Conservation (phyloP, 2,888 invertebrate genomes). For the Alloscopus bannaensis region DNA sequence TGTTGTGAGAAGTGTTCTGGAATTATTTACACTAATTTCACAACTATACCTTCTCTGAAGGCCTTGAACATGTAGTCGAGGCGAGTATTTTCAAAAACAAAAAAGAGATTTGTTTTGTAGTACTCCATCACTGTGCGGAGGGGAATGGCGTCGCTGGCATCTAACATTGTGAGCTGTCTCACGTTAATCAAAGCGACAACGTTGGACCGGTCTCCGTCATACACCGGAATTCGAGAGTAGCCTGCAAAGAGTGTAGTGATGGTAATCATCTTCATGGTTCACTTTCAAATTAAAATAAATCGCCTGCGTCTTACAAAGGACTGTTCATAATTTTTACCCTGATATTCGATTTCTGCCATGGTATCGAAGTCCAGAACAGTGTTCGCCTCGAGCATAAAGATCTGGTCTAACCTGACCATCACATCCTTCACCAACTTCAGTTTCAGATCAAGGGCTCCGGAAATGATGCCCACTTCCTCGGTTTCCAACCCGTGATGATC, state of each 20-base stretch:
- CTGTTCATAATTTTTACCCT: no score
- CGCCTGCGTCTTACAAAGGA: neutral
- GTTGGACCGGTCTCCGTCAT: constrained; percentile 85
- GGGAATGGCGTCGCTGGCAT: constrained; percentile 99
- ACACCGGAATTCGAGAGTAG: constrained; percentile 97
- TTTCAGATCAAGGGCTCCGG: constrained; percentile 95
- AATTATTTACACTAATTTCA: neutral
- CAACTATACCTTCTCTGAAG: constrained; percentile 90
- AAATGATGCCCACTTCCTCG: constrained; percentile 97
- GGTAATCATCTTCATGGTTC: no score
- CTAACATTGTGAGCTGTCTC: constrained; percentile 98
- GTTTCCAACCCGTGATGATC: constrained; percentile 92
- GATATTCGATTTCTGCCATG: constrained; percentile 96
- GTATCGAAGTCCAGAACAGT: constrained; percentile 96
- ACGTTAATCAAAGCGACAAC: constrained; percentile 96
- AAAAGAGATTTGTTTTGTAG: constrained; percentile 97
- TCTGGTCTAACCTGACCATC: constrained; percentile 80
- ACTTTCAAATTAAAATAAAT: no score
- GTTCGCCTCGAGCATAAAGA: constrained; percentile 95
- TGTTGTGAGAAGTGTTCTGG: neutral
- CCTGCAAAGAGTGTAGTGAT: no score
- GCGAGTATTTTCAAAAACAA: constrained; percentile 96
- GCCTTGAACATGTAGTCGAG: constrained; percentile 97
- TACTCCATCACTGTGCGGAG: constrained; percentile 95
- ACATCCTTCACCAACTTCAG: constrained; percentile 95